phyloP scores from a whole-genome alignment of 2,888 invertebrate species.

The Anthoptus insignis region DNA sequence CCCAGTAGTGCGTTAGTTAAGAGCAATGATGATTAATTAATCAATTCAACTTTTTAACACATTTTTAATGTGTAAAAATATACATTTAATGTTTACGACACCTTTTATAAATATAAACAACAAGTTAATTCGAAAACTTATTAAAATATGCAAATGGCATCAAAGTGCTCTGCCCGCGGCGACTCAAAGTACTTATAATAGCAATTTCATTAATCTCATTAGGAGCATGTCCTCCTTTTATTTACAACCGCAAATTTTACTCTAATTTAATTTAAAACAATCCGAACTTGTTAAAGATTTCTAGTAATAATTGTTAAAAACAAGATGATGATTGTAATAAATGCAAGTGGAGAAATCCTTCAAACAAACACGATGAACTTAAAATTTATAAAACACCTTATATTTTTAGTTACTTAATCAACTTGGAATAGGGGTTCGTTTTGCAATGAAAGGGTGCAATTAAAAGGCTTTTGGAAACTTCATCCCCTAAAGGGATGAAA shows the following conservation, averaged over 20 bases:
- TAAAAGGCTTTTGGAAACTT: too few species aligned
- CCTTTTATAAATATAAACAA: slow-evolving; percentile 14
- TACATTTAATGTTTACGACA: background rate
- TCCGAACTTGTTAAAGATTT: background rate
- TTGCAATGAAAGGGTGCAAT: too few species aligned
- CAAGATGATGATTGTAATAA: too few species aligned
- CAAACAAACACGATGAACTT: too few species aligned
- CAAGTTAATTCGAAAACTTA: slow-evolving; percentile 12
- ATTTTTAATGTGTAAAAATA: background rate
- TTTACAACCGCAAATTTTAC: background rate
- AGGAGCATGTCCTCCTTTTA: slow-evolving; percentile 1
- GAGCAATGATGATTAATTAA: too few species aligned
- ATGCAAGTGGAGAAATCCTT: too few species aligned
- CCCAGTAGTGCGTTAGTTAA: too few species aligned
- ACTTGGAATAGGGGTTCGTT: too few species aligned
- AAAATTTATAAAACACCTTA: too few species aligned
- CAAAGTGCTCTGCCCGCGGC: slow-evolving; percentile 3
- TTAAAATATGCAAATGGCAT: slow-evolving; percentile 27
- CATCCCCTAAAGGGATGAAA: too few species aligned
- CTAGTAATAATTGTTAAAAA: too few species aligned
- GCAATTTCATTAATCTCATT: slow-evolving; percentile 14
- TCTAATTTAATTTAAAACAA: background rate
- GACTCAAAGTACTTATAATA: slow-evolving; percentile 12
- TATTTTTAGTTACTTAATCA: too few species aligned
- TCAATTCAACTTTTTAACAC: background rate